phyloP scores from a whole-genome alignment of 2,797 vertebrate genomes.

The Malurus leucopterus region DNA sequence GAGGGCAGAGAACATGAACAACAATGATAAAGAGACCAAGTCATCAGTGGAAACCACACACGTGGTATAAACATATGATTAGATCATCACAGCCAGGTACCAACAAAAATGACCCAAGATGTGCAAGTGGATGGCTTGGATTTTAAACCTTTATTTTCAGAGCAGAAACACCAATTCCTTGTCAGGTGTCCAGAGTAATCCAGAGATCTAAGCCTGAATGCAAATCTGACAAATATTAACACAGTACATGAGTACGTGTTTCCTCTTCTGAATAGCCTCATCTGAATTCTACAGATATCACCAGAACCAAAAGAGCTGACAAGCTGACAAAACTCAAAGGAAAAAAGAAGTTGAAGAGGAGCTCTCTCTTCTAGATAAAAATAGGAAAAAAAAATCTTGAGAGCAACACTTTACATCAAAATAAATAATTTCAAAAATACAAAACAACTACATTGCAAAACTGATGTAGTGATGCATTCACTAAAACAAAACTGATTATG shows the following conservation, averaged over 20 bases:
- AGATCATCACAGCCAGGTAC: background rate
- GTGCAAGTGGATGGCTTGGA: background rate
- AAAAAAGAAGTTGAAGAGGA: background rate
- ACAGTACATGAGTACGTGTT: background rate
- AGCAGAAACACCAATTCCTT: background rate
- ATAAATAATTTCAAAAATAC: background rate
- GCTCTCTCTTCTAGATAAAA: background rate
- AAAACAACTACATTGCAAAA: background rate
- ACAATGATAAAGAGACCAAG: background rate
- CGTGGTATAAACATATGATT: background rate
- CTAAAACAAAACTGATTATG: no score
- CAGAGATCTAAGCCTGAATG: background rate
- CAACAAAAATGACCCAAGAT: background rate
- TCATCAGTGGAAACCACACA: background rate
- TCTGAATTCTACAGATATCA: background rate
- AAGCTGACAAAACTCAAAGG: background rate
- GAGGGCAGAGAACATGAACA: background rate
- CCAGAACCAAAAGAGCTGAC: background rate
- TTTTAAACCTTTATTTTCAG: background rate
- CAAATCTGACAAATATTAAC: background rate
- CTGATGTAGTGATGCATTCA: background rate
- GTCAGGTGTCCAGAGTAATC: background rate
- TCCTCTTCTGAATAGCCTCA: background rate
- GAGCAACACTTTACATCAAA: background rate
- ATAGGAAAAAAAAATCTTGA: fast-evolving